phyloP scores from a whole-genome alignment of 2,888 invertebrate genomes.

The Slavum lentiscoides region DNA sequence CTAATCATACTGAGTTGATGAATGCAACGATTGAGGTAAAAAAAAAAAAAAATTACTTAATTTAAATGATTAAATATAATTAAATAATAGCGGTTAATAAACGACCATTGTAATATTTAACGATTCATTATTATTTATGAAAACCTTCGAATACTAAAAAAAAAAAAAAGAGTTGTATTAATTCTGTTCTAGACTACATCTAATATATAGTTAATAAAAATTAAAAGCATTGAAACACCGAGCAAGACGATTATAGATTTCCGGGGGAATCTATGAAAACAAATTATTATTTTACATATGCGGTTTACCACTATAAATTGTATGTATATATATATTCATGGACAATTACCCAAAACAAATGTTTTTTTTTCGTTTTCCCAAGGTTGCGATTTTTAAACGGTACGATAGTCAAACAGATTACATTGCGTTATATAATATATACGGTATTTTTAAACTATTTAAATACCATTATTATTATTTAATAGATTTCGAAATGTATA shows the following conservation, averaged over 20 bases:
- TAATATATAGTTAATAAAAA: background rate
- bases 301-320: constrained; percentile 23
- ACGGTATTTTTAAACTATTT: background rate
- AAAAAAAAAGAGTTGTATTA: background rate
- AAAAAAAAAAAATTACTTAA: too few relatives aligned
- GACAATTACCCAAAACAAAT: constrained; percentile 39
- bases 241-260: background rate
- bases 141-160: constrained; percentile 14
- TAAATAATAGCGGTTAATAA: background rate
- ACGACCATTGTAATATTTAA: background rate
- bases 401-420: background rate
- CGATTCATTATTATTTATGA: background rate
- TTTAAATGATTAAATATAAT: background rate
- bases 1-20: too few relatives aligned
- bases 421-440: background rate
- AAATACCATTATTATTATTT: background rate
- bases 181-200: background rate
- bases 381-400: constrained; percentile 21
- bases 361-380: background rate
- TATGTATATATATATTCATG: constrained; percentile 10
- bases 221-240: background rate
- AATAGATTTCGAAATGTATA: background rate
- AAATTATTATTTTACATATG: constrained; percentile 3
- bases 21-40: too few relatives aligned
- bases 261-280: background rate